A percentile compares a stretch with the other conserved stretches of the same genome.
Conservation (phyloP, 1,140 invertebrate genomes). For the fruit fly (Drosophila melanogaster) region DNA sequence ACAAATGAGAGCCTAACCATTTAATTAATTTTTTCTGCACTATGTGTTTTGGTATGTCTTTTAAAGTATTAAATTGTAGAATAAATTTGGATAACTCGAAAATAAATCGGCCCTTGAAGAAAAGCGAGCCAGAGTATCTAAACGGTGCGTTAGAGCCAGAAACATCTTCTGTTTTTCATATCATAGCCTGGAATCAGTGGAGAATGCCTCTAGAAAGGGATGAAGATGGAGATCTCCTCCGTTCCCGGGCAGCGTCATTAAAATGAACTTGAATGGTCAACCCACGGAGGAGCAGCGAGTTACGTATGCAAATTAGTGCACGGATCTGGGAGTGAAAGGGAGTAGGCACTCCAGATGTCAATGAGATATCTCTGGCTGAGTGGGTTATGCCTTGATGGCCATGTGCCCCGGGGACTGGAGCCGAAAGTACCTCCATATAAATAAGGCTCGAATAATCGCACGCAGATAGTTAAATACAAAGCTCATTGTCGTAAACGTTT, state of each 20-base stretch:
- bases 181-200: conserved; percentile 55
- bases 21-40: too few species aligned
- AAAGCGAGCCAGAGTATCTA: neutral
- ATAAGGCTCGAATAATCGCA: neutral
- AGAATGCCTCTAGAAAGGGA: conserved; percentile 26
- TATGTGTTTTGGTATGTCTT: too few species aligned
- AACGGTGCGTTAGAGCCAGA: neutral
- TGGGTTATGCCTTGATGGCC: neutral
- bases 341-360: conserved; percentile 56
- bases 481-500: conserved; percentile 53
- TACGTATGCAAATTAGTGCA: conserved; percentile 69
- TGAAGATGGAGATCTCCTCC: conserved; percentile 33
- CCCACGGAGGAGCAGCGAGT: conserved; percentile 7
- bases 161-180: conserved; percentile 44
- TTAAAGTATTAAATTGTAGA: too few species aligned
- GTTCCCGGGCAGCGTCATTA: conserved; percentile 66
- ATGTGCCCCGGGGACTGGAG: neutral
- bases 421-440: conserved; percentile 6
- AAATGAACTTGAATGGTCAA: conserved; percentile 35
- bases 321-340: neutral
- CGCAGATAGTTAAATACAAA: conserved; percentile 27
- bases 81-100: too few species aligned
- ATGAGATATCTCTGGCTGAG: conserved; percentile 23
- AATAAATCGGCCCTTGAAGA: too few species aligned
- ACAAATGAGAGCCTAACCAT: too few species aligned